These are phyloP conservation scores for Tragelaphus strepsiceros DNA, from an alignment of 2,113 vertebrate species.

Conservation along the genomic window DNA sequence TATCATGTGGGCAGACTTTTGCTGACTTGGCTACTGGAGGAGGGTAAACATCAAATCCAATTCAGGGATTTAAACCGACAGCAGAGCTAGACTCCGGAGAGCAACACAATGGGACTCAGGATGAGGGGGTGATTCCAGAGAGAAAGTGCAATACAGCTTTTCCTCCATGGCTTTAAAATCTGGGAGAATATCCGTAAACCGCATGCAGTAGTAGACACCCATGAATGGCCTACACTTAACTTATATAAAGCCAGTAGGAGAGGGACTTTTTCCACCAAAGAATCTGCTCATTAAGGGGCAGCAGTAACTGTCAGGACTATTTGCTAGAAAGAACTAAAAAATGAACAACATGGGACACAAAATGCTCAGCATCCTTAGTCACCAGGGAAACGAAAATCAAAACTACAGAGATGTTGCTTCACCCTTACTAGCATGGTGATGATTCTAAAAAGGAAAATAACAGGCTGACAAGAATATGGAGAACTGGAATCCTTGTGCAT, in stretches of 20 bases:
- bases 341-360: neutral
- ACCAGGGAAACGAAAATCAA: neutral
- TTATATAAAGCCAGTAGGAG: neutral
- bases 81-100: neutral
- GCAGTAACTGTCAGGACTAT: neutral
- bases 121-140: neutral
- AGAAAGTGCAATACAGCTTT: neutral
- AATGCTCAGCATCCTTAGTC: neutral
- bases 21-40: neutral
- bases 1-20: neutral
- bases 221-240: neutral
- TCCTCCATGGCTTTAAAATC: neutral
- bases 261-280: neutral
- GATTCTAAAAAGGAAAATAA: neutral
- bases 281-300: neutral
- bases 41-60: neutral
- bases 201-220: rapidly evolving
- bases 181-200: neutral
- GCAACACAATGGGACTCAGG: neutral
- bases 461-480: neutral
- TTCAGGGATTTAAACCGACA: neutral
- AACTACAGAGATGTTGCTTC: neutral
- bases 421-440: neutral
- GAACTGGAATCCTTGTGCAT: neutral
- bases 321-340: neutral